Conservation (phyloP, 2,888 invertebrate genomes). For the Drosophila robusta region DNA sequence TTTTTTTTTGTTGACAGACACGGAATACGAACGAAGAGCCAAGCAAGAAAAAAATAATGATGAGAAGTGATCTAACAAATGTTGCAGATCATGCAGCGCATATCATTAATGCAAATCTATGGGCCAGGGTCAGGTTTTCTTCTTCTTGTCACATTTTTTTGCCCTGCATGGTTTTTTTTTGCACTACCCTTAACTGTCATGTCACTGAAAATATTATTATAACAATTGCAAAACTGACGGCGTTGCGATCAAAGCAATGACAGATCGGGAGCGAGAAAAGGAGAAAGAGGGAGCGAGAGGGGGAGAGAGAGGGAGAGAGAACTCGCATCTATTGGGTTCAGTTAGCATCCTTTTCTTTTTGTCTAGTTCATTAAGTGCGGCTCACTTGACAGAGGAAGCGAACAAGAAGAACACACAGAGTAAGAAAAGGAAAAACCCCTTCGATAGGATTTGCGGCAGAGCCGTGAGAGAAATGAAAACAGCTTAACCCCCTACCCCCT, state of each 20-base stretch:
- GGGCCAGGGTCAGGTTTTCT: constrained; percentile 36
- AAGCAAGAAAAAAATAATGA: not conserved
- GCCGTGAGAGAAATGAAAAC: constrained; percentile 69
- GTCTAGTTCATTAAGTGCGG: constrained; percentile 75
- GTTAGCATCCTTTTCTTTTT: constrained; percentile 17
- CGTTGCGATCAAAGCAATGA: constrained; percentile 22
- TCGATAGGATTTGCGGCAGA: constrained; percentile 52
- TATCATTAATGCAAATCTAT: constrained; percentile 77
- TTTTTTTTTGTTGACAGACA: constrained; percentile 7
- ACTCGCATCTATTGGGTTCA: constrained; percentile 5
- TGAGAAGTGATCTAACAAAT: constrained; percentile 42
- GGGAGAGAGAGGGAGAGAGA: not conserved
- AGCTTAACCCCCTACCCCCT: constrained; percentile 29
- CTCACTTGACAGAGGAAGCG: constrained; percentile 69
- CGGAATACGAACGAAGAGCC: not conserved
- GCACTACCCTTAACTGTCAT: constrained; percentile 65
- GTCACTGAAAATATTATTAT: constrained; percentile 73
- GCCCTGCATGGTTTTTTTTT: constrained; percentile 22
- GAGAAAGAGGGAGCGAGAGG: not conserved
- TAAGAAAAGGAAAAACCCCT: constrained; percentile 39
- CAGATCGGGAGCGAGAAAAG: not conserved
- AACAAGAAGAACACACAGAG: constrained; percentile 6
- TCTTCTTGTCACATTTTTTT: constrained; percentile 5
- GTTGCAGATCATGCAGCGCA: constrained; percentile 65
- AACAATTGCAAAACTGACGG: constrained; percentile 66